Conservation (phyloP, 2,888 invertebrate species). For the Archips xylosteana region DNA sequence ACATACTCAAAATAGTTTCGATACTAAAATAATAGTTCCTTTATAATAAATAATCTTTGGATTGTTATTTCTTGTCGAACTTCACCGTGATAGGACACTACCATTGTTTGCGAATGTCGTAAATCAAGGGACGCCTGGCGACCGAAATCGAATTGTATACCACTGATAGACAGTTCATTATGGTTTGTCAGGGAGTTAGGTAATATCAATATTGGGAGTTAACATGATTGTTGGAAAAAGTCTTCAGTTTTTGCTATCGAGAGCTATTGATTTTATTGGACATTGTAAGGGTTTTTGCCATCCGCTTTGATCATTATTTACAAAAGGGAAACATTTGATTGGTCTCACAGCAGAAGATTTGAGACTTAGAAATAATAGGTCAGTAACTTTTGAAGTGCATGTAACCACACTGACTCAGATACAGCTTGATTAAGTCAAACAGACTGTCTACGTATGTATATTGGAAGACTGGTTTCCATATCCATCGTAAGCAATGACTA, state of each 20-base stretch:
- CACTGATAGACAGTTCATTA: constrained; percentile 25
- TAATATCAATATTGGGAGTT: constrained; percentile 35
- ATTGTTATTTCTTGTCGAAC: constrained; percentile 12
- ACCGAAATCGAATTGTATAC: constrained; percentile 16
- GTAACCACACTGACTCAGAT: too few species aligned
- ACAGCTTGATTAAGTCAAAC: too few species aligned
- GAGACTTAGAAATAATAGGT: not conserved
- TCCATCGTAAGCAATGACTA: too few species aligned
- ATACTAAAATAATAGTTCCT: constrained; percentile 13
- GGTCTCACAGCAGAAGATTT: not conserved
- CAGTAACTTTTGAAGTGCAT: not conserved
- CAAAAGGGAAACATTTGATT: not conserved
- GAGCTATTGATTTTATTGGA: constrained; percentile 22
- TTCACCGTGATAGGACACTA: constrained; percentile 13
- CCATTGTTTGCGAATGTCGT: constrained; percentile 24
- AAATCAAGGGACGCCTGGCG: constrained; percentile 8
- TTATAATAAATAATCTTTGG: not conserved
- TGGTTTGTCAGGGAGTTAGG: not conserved
- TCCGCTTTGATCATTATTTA: constrained; percentile 2
- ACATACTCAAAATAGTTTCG: constrained; percentile 1
- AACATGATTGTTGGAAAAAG: constrained; percentile 34
- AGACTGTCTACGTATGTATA: too few species aligned
- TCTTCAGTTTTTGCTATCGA: constrained; percentile 18
- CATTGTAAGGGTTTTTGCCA: constrained; percentile 11
- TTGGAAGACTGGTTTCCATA: too few species aligned